These are phyloP conservation scores for Rhagologus leucostigma DNA, from an alignment of 2,113 vertebrate species.

Conservation along the genomic window DNA sequence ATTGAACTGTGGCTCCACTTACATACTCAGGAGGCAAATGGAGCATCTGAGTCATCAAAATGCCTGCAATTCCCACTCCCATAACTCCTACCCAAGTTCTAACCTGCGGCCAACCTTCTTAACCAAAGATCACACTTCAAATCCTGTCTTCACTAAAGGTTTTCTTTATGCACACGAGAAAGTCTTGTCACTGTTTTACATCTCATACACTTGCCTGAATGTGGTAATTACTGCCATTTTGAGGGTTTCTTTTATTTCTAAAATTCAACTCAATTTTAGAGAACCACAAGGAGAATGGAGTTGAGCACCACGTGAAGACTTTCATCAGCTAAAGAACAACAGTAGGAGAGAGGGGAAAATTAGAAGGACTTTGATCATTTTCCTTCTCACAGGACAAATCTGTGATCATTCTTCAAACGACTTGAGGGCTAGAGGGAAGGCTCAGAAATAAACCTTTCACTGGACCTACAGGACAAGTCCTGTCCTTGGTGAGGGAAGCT, in stretches of 20 bases:
- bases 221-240: neutral
- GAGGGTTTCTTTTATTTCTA: neutral
- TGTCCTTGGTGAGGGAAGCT: neutral
- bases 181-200: neutral
- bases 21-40: neutral
- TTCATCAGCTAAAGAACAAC: neutral
- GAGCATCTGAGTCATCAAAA: neutral
- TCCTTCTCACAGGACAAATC: neutral
- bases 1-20: neutral
- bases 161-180: neutral
- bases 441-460: neutral
- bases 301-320: neutral
- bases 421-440: neutral
- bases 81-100: neutral
- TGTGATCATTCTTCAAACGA: neutral
- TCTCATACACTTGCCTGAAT: neutral
- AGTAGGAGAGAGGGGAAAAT: neutral
- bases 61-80: neutral
- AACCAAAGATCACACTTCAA: neutral
- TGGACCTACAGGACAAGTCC: neutral
- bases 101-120: neutral
- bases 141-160: neutral
- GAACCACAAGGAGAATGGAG: neutral
- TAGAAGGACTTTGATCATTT: fast-evolving
- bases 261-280: neutral